These are phyloP conservation scores for Diaphora mendica DNA, from an alignment of 2,888 invertebrate species.

Conservation along the genomic window DNA sequence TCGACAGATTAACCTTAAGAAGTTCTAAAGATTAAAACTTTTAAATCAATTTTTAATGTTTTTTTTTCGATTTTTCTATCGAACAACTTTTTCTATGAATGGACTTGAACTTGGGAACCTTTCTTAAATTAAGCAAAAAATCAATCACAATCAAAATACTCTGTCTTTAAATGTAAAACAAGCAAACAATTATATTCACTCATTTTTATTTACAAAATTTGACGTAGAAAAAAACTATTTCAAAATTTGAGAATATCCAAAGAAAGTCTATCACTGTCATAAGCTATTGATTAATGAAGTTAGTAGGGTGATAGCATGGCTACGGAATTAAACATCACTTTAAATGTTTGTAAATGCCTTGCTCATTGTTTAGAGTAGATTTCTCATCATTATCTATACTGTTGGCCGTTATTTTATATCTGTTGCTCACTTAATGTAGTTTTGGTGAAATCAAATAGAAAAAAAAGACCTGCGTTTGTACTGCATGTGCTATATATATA, in stretches of 20 bases:
- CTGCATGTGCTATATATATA: too few species aligned
- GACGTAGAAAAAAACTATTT: background rate
- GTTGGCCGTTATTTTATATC: background rate
- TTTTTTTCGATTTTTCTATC: too few species aligned
- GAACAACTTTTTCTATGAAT: too few species aligned
- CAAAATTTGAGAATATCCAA: background rate
- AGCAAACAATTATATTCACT: background rate
- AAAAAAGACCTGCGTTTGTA: background rate
- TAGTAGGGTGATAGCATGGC: background rate
- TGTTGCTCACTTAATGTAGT: background rate
- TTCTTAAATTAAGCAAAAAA: too few species aligned
- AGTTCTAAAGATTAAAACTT: too few species aligned
- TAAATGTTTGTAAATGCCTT: background rate
- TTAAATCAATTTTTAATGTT: too few species aligned
- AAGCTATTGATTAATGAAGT: background rate
- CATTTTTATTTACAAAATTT: background rate
- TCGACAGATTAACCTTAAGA: too few species aligned
- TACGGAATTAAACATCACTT: background rate
- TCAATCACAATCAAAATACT: too few species aligned
- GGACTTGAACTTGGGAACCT: too few species aligned
- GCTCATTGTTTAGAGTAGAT: background rate
- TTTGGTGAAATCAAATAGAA: background rate
- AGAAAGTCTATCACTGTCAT: background rate
- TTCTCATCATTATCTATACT: background rate
- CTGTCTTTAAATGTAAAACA: background rate